Evolutionary conservation across 2,888 invertebrate species (phyloP).

Genomic region (Tipula lateralis): DNA sequence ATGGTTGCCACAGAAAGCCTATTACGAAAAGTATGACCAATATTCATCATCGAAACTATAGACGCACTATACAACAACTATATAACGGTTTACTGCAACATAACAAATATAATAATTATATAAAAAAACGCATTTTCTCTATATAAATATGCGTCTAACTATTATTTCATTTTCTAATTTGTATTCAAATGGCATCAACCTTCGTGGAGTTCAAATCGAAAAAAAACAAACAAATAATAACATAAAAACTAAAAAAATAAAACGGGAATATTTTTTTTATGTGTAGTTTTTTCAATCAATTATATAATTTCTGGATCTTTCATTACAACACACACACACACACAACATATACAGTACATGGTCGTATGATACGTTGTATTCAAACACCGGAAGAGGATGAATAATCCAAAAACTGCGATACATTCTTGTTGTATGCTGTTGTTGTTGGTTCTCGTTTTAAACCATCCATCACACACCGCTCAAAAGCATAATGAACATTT

Average conservation of each 20-base stretch:
- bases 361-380: neutral
- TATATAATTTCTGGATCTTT: constrained; percentile 7
- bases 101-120: neutral
- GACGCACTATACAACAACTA: neutral
- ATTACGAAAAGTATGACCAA: neutral
- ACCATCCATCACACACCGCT: neutral
- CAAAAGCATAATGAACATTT: neutral
- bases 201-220: neutral
- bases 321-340: neutral
- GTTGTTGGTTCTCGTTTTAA: neutral
- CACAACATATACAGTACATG: neutral
- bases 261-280: neutral
- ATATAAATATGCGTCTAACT: neutral
- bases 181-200: constrained; percentile 24
- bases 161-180: constrained; percentile 11
- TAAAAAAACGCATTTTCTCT: neutral
- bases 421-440: neutral
- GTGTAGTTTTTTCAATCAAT: neutral
- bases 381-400: constrained; percentile 12
- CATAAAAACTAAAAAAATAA: constrained; percentile 2
- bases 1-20: too few species aligned
- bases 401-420: constrained; percentile 1
- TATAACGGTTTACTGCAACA: constrained; percentile 3
- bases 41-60: neutral
- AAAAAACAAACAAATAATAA: neutral